Percentiles rank a stretch among this genome's conserved stretches.
Conservation (phyloP, 1,140 invertebrate genomes). For the Latrodectus geometricus region DNA sequence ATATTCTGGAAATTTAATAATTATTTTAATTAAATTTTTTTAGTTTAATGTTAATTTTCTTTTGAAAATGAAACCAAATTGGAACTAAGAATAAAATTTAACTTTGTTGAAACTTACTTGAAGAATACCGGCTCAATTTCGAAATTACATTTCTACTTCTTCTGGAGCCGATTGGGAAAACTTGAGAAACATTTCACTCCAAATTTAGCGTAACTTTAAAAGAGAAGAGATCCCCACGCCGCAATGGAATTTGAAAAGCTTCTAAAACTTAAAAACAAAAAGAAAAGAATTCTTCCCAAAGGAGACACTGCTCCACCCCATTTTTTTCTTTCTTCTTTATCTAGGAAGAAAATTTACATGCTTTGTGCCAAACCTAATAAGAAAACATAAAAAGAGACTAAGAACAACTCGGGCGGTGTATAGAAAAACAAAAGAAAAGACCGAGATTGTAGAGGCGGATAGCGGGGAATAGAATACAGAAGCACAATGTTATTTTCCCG, state of each 20-base stretch:
- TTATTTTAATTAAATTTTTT: too few species aligned
- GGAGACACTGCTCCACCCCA: background rate
- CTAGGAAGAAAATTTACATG: conserved; percentile 47
- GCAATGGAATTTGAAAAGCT: background rate
- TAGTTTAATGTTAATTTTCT: background rate
- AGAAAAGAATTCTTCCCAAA: background rate
- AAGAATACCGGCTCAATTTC: background rate
- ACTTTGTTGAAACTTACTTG: background rate
- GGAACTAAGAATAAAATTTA: too few species aligned
- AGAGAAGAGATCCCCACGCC: background rate
- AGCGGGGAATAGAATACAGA: background rate
- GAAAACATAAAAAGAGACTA: conserved; percentile 19
- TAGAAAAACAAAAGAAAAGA: background rate
- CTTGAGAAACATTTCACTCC: conserved; percentile 59
- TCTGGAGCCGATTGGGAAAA: conserved; percentile 43
- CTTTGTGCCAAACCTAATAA: conserved; percentile 37
- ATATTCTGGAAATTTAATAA: too few species aligned
- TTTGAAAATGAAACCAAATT: too few species aligned
- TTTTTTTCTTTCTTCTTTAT: background rate
- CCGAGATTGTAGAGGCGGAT: conserved; percentile 6
- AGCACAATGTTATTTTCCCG: conserved; percentile 43
- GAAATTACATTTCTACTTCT: background rate
- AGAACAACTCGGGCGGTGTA: background rate
- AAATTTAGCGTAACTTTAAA: conserved; percentile 53
- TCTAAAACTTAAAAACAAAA: background rate